These are phyloP conservation scores for Agrotis puta DNA, from an alignment of 2,888 invertebrate genomes.

Conservation along the genomic window DNA sequence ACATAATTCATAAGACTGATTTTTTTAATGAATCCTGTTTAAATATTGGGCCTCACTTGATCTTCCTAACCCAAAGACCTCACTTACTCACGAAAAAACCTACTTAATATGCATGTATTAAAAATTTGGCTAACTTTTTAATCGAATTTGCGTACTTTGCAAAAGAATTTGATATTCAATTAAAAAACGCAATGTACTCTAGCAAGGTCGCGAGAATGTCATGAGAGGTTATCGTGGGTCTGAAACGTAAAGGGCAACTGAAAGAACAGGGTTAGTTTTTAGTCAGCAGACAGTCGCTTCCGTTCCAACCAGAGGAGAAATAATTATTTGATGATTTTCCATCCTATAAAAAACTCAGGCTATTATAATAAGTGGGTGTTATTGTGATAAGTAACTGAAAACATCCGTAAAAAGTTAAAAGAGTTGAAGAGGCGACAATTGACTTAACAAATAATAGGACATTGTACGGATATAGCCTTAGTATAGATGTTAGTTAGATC, in stretches of 20 bases:
- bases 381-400: slow-evolving; percentile 12
- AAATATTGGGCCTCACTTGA: too few species aligned
- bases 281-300: too few species aligned
- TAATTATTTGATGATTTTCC: too few species aligned
- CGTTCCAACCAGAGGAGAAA: too few species aligned
- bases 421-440: slow-evolving; percentile 19
- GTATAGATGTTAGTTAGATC: slow-evolving; percentile 43
- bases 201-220: too few species aligned
- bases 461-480: slow-evolving; percentile 7
- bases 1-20: too few species aligned
- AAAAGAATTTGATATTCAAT: not conserved
- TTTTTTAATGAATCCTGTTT: too few species aligned
- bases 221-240: too few species aligned
- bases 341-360: slow-evolving; percentile 8
- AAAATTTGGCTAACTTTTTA: not conserved
- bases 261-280: too few species aligned
- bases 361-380: slow-evolving; percentile 6
- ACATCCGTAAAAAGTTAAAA: slow-evolving; percentile 13
- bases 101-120: not conserved
- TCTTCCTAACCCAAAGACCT: too few species aligned
- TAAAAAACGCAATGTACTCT: not conserved
- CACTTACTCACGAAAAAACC: too few species aligned
- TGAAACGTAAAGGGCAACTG: too few species aligned
- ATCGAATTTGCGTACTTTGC: not conserved
- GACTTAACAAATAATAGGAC: slow-evolving; percentile 32